phyloP scores from a whole-genome alignment of 2,113 vertebrate genomes.

The mouse (Mus musculus) region GRCm39 chr2:133078001-133078500 shows the following conservation, averaged over 20 bases:
- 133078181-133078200: neutral
- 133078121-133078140: neutral
- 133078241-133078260: neutral
- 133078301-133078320: neutral
- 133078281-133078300: neutral
- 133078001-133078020: no score
- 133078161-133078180: neutral
- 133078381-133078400: neutral
- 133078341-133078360: neutral
- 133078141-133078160: neutral
- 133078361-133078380: neutral
- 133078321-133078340: neutral
- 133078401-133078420: neutral
- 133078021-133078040: neutral
- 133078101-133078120: neutral
- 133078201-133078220: neutral
- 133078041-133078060: neutral
- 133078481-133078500: neutral
- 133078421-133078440: neutral
- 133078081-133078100: neutral
- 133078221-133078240: neutral
- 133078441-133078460: neutral
- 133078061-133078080: neutral
- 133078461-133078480: neutral
- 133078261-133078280: no score